Base-by-base conservation (phyloP, 2,113 vertebrate genomes). In the Sebastes fasciatus region DNA sequence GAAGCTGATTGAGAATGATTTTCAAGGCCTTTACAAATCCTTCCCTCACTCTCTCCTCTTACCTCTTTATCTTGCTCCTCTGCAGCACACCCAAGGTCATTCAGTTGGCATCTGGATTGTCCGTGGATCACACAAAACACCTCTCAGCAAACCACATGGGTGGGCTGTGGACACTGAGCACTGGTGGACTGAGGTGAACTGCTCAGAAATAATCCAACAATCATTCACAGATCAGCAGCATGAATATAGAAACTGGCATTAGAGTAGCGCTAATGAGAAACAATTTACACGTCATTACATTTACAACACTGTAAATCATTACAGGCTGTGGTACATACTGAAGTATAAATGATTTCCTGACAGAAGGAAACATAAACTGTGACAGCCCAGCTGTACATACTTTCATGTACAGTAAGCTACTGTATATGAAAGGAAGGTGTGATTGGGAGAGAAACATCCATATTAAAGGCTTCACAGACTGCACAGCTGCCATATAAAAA, bases 401-500 rank as follows among this genome's bases (percentile, higher is more conserved):
- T 1, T 60, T 10, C 5, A 14, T 9, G 8, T 43, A 11, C 55
- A 21, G n/a, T 57, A 12, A 58, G 68, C 11, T 43, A 19, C 19
- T 45, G 23, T 67, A 43, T 26, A 26, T 10, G 26, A 58, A 21
- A 16, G 61, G 57, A 58, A 54, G 19, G 51, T 61, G 34, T 62
- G 66, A 83, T 75, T 72, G 11, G 17, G 34, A 6, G 55, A 51
- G 19, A 80, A 74, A 51, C 16, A 0, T 7, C 23, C 42, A 17
- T 17, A 46, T 66, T 71, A 62, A 67, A 83, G 14, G 48, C 64
- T 40, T 43, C 48, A 51, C 46, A 19, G 42, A n/a, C 75, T 57
- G 60, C 61, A 74, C 76, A 78, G 68, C 87, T 76, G 55, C 51
- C 23, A 43, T 34, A 19, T 49, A 54, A 68, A 26, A 42, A 43